These are phyloP conservation scores for Drosophila dives DNA, from an alignment of 2,888 invertebrate species.

Conservation along the genomic window DNA sequence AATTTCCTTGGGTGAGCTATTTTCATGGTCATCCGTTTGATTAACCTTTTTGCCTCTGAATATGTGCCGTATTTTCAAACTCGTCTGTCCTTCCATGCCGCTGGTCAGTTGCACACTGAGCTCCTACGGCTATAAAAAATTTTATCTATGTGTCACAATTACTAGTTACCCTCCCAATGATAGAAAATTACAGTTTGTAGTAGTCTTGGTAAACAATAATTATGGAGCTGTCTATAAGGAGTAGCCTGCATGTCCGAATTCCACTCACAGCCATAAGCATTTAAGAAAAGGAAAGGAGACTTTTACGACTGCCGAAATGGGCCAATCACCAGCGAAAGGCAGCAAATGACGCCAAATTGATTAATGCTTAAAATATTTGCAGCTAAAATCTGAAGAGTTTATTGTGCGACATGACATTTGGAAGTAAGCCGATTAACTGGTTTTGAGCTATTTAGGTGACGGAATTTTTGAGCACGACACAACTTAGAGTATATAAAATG, in stretches of 20 bases:
- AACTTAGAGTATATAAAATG: not conserved
- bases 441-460: not conserved
- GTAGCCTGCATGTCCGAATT: too few species aligned
- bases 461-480: not conserved
- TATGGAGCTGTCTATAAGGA: too few species aligned
- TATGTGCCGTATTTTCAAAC: conserved; percentile 47
- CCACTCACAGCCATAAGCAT: too few species aligned
- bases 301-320: conserved; percentile 76
- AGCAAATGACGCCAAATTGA: conserved; percentile 62
- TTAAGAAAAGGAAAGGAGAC: conserved; percentile 32
- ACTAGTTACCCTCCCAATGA: too few species aligned
- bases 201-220: too few species aligned
- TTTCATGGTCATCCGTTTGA: conserved; percentile 2
- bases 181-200: too few species aligned
- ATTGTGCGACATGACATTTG: conserved; percentile 49
- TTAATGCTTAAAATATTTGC: conserved; percentile 30
- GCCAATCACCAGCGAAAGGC: conserved; percentile 85
- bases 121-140: too few species aligned
- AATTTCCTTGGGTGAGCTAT: conserved; percentile 13
- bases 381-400: conserved; percentile 47
- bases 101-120: conserved; percentile 47
- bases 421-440: not conserved
- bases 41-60: conserved; percentile 16
- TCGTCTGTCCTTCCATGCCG: conserved; percentile 61
- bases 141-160: too few species aligned